phyloP scores from a whole-genome alignment of 2,113 vertebrate genomes.

The Gila orcuttii region DNA sequence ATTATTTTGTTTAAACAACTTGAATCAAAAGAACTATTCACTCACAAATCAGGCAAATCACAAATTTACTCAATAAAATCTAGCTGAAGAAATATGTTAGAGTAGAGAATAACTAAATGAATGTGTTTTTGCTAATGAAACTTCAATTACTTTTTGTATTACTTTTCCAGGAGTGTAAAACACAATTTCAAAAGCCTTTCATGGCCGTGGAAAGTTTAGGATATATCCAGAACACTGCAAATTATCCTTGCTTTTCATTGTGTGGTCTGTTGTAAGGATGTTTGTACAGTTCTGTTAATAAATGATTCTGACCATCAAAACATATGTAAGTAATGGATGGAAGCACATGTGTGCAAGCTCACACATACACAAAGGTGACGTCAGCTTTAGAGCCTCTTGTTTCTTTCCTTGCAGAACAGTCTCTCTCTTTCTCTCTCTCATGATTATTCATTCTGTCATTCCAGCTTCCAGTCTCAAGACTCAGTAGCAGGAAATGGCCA shows the following conservation, averaged over 20 bases:
- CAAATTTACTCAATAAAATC: background rate
- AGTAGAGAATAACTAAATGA: background rate
- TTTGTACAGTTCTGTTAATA: slow-evolving; percentile 17
- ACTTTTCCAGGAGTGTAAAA: background rate
- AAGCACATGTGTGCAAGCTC: slow-evolving; percentile 47
- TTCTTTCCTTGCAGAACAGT: slow-evolving; percentile 38
- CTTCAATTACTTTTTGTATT: background rate
- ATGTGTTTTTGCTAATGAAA: background rate
- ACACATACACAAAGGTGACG: slow-evolving; percentile 66
- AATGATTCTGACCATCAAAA: slow-evolving; percentile 24
- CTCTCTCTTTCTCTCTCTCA: slow-evolving; percentile 37
- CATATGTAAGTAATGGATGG: slow-evolving; percentile 14
- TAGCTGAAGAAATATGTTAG: background rate
- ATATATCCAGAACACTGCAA: background rate
- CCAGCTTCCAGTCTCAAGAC: slow-evolving; percentile 59
- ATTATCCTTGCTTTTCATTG: slow-evolving; percentile 12
- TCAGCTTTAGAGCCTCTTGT: slow-evolving; percentile 32
- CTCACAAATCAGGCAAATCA: background rate
- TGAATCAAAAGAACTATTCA: background rate
- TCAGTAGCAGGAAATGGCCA: slow-evolving; percentile 81
- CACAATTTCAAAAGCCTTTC: background rate
- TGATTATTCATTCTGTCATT: slow-evolving; percentile 58
- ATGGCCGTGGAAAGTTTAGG: background rate
- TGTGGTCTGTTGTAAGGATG: slow-evolving; percentile 9
- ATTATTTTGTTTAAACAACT: background rate